Conservation (phyloP, 2,797 vertebrate species). For the Crenuchus spilurus region DNA sequence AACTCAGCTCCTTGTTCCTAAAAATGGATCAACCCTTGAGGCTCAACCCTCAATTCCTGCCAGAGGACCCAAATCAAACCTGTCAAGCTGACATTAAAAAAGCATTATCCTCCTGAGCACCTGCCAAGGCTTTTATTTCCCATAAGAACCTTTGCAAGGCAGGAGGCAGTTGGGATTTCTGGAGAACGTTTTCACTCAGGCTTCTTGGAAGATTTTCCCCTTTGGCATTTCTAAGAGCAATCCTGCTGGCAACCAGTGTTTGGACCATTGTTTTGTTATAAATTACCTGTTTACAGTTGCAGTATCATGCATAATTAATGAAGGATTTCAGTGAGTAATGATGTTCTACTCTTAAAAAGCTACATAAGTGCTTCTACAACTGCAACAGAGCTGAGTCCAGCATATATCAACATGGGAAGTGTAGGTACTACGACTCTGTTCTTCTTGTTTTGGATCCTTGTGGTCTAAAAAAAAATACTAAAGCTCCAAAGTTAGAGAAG, state of each 20-base stretch:
- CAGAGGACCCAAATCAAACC: not conserved
- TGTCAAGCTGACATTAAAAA: conserved; percentile 27
- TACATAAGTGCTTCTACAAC: too few species aligned
- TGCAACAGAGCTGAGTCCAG: too few species aligned
- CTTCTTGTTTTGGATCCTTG: too few species aligned
- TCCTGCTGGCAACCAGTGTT: not conserved
- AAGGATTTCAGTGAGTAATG: not conserved
- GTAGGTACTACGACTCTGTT: too few species aligned
- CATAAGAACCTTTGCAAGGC: not conserved
- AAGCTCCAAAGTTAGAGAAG: too few species aligned
- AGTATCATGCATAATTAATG: not conserved
- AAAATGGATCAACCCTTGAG: conserved; percentile 19
- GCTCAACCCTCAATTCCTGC: not conserved
- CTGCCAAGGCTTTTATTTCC: conserved; percentile 3
- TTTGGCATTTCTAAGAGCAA: conserved; percentile 1
- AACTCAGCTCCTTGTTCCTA: conserved; percentile 16
- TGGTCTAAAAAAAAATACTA: too few species aligned
- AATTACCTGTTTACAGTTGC: not conserved
- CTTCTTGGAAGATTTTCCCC: conserved; percentile 9
- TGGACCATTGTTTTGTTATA: not conserved
- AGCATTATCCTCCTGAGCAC: conserved; percentile 8
- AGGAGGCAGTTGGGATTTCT: not conserved
- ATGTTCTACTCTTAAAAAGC: too few species aligned
- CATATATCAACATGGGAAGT: too few species aligned
- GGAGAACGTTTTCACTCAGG: not conserved